phyloP scores from a whole-genome alignment of 2,888 invertebrate species.

The Pollenia amentaria region DNA sequence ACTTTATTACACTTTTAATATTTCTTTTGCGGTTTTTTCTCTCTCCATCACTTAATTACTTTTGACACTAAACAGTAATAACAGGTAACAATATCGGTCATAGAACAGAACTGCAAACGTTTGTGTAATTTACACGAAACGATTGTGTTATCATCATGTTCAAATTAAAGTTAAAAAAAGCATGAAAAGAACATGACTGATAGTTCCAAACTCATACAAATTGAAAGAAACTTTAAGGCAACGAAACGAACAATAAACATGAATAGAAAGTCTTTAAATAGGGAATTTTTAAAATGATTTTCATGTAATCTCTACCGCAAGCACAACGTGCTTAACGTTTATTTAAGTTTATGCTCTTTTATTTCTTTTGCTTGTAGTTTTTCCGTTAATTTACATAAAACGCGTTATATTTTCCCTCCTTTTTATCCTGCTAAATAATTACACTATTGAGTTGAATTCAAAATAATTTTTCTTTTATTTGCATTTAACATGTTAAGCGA shows the following conservation, averaged over 20 bases:
- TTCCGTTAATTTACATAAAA: slow-evolving; percentile 61
- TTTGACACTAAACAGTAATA: slow-evolving; percentile 42
- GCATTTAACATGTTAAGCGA: slow-evolving; percentile 40
- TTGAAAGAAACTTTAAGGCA: neutral
- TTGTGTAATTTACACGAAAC: slow-evolving; percentile 63
- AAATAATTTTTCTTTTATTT: slow-evolving; percentile 47
- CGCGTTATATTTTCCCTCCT: slow-evolving; percentile 29
- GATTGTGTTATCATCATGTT: slow-evolving; percentile 56
- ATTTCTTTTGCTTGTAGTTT: neutral
- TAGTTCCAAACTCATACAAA: slow-evolving; percentile 28
- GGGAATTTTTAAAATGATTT: slow-evolving; percentile 27
- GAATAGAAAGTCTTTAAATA: slow-evolving; percentile 32
- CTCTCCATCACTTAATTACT: slow-evolving; percentile 50
- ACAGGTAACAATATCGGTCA: neutral
- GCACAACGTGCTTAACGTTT: slow-evolving; percentile 54
- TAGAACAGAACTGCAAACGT: slow-evolving; percentile 22
- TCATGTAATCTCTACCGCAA: slow-evolving; percentile 2
- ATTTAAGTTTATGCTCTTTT: slow-evolving; percentile 20
- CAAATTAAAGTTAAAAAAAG: slow-evolving; percentile 52
- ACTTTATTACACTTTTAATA: slow-evolving; percentile 32
- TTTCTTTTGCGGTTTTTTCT: slow-evolving; percentile 33
- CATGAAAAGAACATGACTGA: slow-evolving; percentile 66
- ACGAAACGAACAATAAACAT: slow-evolving; percentile 8
- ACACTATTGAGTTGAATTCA: slow-evolving; percentile 36
- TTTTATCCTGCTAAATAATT: slow-evolving; percentile 21